Percentiles rank a stretch among this genome's conserved stretches.
Evolutionary conservation across 2,113 vertebrate genomes (phyloP).

Genomic region (Melanocharis versteri): DNA sequence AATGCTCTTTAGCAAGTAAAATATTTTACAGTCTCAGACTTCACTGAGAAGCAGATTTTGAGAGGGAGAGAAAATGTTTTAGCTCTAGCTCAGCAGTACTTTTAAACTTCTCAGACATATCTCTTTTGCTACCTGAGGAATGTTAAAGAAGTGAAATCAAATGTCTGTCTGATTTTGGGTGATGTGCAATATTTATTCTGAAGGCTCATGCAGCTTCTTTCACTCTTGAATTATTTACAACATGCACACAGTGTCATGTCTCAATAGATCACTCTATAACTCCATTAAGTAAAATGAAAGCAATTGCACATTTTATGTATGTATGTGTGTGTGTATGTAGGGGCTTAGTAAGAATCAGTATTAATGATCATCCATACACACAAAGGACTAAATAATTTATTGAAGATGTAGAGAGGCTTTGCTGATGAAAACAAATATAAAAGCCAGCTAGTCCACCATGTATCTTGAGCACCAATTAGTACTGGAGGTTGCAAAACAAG

Average conservation of each 20-base stretch:
- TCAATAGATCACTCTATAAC: not conserved
- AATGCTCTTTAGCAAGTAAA: not conserved
- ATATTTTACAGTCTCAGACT: not conserved
- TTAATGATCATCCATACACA: not conserved
- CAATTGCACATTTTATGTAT: not conserved
- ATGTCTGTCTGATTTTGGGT: not conserved
- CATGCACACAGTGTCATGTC: not conserved
- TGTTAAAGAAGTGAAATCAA: not conserved
- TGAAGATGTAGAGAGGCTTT: not conserved
- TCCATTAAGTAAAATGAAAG: slow-evolving; percentile 5
- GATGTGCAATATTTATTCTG: slow-evolving; percentile 31
- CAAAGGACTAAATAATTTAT: not conserved
- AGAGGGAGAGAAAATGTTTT: not conserved
- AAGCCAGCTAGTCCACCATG: not conserved
- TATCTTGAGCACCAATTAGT: not conserved
- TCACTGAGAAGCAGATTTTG: not conserved
- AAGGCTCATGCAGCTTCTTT: not conserved
- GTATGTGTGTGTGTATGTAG: not conserved
- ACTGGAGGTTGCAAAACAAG: not conserved
- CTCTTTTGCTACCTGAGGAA: not conserved
- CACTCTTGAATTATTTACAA: slow-evolving; percentile 20
- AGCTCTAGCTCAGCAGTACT: not conserved
- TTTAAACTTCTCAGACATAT: not conserved
- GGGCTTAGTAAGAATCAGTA: not conserved
- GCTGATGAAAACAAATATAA: not conserved